Evolutionary conservation across 2,113 vertebrate genomes (phyloP).

Genomic region (Lampris megalopsis): DNA sequence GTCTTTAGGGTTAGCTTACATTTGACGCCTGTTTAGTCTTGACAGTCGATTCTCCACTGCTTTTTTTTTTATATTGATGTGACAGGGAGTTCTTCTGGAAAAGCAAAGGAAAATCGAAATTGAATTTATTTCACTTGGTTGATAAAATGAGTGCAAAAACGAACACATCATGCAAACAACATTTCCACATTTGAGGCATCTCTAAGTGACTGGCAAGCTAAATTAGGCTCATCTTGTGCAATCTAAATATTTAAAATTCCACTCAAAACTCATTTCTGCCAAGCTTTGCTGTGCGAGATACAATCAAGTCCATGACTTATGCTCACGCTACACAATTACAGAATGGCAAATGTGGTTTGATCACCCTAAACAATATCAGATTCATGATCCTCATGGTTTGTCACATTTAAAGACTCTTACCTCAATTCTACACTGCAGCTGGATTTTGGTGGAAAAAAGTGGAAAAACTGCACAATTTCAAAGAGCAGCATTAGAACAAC

Average conservation of each 20-base stretch:
- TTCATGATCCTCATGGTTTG: neutral
- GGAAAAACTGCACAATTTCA: neutral
- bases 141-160: conserved; percentile 23
- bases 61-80: neutral
- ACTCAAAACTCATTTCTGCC: conserved; percentile 12
- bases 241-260: conserved; percentile 48
- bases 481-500: neutral
- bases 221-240: conserved; percentile 29
- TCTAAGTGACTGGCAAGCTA: conserved; percentile 7
- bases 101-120: conserved; percentile 1
- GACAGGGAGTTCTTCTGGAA: conserved; percentile 4
- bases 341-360: neutral
- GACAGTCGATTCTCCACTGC: neutral
- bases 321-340: neutral
- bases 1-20: neutral
- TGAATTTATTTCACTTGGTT: conserved; percentile 17
- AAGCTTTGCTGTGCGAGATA: neutral
- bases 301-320: conserved; percentile 15
- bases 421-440: neutral
- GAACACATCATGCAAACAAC: conserved; percentile 37
- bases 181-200: conserved; percentile 37
- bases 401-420: conserved; percentile 5
- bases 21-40: neutral
- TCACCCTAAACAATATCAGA: neutral
- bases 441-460: conserved; percentile 1